Base-by-base conservation (phyloP, 2,113 vertebrate species). In the Puma concolor region DNA sequence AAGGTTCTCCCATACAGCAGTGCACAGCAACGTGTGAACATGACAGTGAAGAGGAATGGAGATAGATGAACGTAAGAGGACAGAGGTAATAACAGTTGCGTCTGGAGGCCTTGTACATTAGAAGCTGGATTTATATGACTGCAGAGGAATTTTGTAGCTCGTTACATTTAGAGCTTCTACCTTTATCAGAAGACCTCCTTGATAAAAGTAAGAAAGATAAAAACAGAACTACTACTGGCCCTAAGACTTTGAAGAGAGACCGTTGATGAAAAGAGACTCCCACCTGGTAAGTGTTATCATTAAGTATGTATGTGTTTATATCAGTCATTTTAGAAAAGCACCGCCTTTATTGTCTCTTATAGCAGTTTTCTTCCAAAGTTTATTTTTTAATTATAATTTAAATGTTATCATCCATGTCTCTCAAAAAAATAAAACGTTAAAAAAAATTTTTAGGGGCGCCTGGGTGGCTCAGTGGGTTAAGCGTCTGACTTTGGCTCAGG, bases 351-450 rank as follows among this genome's bases (percentile, higher is more conserved):
- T 84, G 94, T 17, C 12, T 12, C 69, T 54, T 29, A n/a, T 25
- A 77, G 57, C 14, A 52, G 69, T 85, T 93, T 97, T 60, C 38
- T 72, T 66, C 31, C n/a, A 54, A 79, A 96, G n/a, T 86, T 50
- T 44, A n/a, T 69, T 74, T 74, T 95, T 60, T 36, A 54, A 23
- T 95, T 92, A 36, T 57, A 77, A 83, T 80, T 94, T 88, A 44
- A 44, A 44, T 44, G 44, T 44, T 44, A 44, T 44, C 7, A 8
- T 9, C 44, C 7, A 44, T 44, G 44, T 44, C 44, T 44, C 44
- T 44, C 44, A 44, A 44, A 44, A 44, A 44, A 44, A 44, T 44
- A 44, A 44, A 44, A 44, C 7, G 8, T 44, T 44, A 44, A 44
- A 44, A 44, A 44, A 44, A 44, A 9, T 9, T 44, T 44, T 44